Base-by-base conservation (phyloP, 2,113 vertebrate species). In the Henicopernis longicauda region DNA sequence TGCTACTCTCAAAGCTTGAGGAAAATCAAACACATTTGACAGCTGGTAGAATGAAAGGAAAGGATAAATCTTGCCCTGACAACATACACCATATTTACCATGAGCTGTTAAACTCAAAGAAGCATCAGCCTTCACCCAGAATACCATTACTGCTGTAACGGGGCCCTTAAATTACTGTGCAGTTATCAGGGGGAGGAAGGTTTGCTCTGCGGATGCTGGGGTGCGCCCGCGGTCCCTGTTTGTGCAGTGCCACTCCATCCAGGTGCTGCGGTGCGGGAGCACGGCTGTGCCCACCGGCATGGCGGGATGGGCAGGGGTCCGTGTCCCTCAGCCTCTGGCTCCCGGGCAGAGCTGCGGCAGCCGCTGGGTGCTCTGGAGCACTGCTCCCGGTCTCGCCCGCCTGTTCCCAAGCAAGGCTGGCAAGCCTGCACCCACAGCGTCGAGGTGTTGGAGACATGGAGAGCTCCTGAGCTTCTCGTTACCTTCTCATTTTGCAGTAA, bases 41-140 rank as follows among this genome's bases (percentile, higher is more conserved):
- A 94, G 97, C 96, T 94, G 66, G 96, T 92, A 90, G 97, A 96
- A 97, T 96, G 96, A 98, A 97, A 98, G 97, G 94, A 69, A 74
- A 90, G 92, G 83, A 90, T 97, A 98, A 97, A 98, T 98, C 96
- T 95, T 70, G 9, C 32, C 57, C 34, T 67, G 91, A 96, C 95
- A 84, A 80, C 80, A 47, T 40, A 86, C 49, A 89, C 80, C 83
- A 45, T 86, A 89, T 93, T 97, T 89, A 94, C 86, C 86, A 77
- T 36, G 77, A 90, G 89, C 78, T 89, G 54, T 78, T 90, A 76
- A 76, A 91, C 58, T 52, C 54, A 17, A 20, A 81, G 93, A 26
- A 81, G 79, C 59, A 67, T 62, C 82, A 67, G 79, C 87, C 63
- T 69, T 44, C 47, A 23, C 26, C 36, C 2, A 3, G 67, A 52